Base-by-base conservation (phyloP, 2,797 vertebrate species). In the Natrix natrix region DNA sequence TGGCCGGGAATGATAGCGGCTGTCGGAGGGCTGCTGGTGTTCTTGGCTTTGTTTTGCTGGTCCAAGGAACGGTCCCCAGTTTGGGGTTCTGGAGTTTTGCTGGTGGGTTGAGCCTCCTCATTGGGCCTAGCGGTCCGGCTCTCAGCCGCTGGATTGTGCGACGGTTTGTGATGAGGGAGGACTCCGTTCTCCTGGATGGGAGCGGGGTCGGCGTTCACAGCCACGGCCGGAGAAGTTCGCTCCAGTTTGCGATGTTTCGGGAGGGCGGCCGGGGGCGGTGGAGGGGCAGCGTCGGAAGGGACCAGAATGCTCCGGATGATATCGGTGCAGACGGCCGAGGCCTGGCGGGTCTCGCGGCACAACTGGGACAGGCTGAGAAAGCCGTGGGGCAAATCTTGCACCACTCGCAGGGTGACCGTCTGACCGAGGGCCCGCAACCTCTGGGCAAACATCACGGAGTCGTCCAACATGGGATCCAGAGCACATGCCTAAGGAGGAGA, bases 381-480 rank as follows among this genome's bases (percentile, higher is more conserved):
- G 95, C 99, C 99, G 1, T 99, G 99, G 4, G 99, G 99, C 93
- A 99, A 98, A 97, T 99, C 98, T 86, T 99, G 98, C 90, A 99
- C 98, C 66, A 99, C 98, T 55, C 98, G 98, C 91, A 99, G 97
- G 4, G 98, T 98, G 96, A 99, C 98, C 0, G 98, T 98, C 95
- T 97, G 98, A 83, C 97, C 97, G 60, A 98, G 86, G 61, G 92
- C 94, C 57, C 98, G 98, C 95, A 99, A 97, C 24, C 99, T 97
- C 95, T 98, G 98, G 83, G 99, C 99, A 48, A 99, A 98, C 98
- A 98, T 98, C 96, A 99, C 98, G 0, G 99, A 99, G 97, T 99
- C 99, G 5, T 99, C 99, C 96, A 99, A 97, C 98, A 99, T 99
- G 91, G 99, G 99, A 97, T 99, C 99, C 93, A 99, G 96, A 1